Evolutionary conservation across 2,113 vertebrate species (phyloP).

Genomic region (Colius striatus): DNA sequence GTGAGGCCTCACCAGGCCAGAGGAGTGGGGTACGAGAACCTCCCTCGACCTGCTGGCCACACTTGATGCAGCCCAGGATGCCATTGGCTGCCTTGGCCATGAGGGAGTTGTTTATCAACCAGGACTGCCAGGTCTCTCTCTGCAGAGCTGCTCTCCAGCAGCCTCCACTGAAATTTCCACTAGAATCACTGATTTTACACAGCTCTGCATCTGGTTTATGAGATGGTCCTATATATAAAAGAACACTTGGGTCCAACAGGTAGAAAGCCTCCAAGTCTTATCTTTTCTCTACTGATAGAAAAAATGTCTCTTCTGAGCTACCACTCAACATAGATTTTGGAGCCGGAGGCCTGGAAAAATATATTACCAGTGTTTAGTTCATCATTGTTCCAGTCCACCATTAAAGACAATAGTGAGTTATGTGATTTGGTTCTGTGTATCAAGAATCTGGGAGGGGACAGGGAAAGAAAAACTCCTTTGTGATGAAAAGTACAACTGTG

Average conservation of each 20-base stretch:
- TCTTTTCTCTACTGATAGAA: background rate
- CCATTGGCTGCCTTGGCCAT: too few species aligned
- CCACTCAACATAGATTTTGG: background rate
- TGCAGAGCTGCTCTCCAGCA: too few species aligned
- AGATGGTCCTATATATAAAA: background rate
- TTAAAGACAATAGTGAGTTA: background rate
- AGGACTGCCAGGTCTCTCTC: too few species aligned
- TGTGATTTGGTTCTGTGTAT: background rate
- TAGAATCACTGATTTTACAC: background rate
- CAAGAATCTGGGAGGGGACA: fast-evolving
- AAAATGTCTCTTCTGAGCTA: background rate
- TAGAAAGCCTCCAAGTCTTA: background rate
- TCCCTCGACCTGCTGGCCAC: too few species aligned
- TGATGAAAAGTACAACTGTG: background rate
- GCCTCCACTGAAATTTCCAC: too few species aligned
- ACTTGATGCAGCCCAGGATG: too few species aligned
- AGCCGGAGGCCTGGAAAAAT: background rate
- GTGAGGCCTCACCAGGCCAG: too few species aligned
- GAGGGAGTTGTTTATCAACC: too few species aligned
- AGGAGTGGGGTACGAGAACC: too few species aligned
- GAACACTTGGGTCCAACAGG: background rate
- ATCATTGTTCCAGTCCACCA: background rate
- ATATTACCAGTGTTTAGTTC: background rate
- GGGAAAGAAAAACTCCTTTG: background rate
- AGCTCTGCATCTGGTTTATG: background rate